Evolutionary conservation across 2,888 invertebrate genomes (phyloP).

Genomic region (Vesta saturnalis): DNA sequence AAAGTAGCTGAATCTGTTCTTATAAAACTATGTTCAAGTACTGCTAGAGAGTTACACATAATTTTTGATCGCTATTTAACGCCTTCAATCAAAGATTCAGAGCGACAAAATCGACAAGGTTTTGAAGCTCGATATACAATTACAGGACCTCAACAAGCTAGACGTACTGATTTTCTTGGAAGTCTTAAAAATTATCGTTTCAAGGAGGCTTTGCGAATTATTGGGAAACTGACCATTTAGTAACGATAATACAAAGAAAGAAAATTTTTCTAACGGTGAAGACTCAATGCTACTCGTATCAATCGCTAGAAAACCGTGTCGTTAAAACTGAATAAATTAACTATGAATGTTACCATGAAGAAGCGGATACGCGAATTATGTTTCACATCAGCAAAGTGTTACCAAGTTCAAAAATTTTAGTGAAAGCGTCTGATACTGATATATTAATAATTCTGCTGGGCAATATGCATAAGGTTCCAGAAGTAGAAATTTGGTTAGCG

Average conservation of each 20-base stretch:
- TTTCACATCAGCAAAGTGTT: constrained; percentile 32
- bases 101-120: constrained; percentile 15
- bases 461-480: constrained; percentile 23
- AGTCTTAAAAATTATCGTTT: constrained; percentile 20
- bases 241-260: constrained; percentile 37
- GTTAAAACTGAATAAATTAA: no score
- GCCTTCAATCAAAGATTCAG: constrained; percentile 23
- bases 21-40: constrained; percentile 16
- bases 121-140: constrained; percentile 1
- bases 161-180: constrained; percentile 8
- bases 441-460: constrained; percentile 36
- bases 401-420: constrained; percentile 33
- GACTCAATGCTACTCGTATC: constrained; percentile 22
- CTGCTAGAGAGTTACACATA: constrained; percentile 26
- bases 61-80: constrained; percentile 23
- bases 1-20: constrained; percentile 29
- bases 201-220: constrained; percentile 41
- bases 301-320: no score
- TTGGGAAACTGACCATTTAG: constrained; percentile 22
- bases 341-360: no score
- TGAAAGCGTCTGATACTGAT: constrained; percentile 39
- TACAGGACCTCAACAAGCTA: constrained; percentile 3
- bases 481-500: constrained; percentile 22
- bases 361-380: constrained; percentile 39
- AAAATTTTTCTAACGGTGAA: constrained; percentile 28